Base-by-base conservation (phyloP, 37 sponge, comb jelly and placozoan genomes). In the Chondrosia reniformis region DNA sequence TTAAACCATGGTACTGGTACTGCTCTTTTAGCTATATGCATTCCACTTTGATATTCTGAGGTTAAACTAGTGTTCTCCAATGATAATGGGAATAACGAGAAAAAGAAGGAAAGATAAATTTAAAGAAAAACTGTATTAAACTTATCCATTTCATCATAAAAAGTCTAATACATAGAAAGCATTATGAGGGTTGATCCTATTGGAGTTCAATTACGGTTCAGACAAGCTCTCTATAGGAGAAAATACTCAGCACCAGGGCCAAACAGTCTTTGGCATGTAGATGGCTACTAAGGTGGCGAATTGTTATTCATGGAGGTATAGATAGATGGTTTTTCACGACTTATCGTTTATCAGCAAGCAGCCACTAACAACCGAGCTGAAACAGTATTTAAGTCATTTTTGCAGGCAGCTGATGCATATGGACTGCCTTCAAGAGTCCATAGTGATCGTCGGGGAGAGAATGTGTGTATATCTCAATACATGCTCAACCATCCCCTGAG, bases 391-490 rank as follows among this genome's bases (percentile, higher is more conserved):
- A n/a, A n/a, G 15, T 49, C 52, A 49, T 49, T 10, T 15, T 49
- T 49, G 15, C 52, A 49, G 52, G 52, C 10, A 15, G 52, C 52
- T 15, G 12, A 0, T 24, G n/a, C 3, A 22, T 78, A 72, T 79
- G 88, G 88, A 4, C 33, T 87, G 1, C 88, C 88, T 12, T 81
- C 88, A 41, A 34, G 88, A 67, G 83, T 83, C 4, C 5, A 83
- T 19, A 77, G 66, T 36, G 88, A 87, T 44, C 40, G 27, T 40
- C 83, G 88, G 21, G 88, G 83, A 17, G 88, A 87, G 39, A 87
- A 87, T 83, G 42, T 71, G 3, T 17, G 4, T n/a, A 79, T 83
- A 19, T 67, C 78, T 46, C 31, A 81, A 6, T 87, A 40, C 46
- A 87, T 87, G 88, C 78, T 84, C 19, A 52, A 9, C 25, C 84